Evolutionary conservation across 1,140 invertebrate species (phyloP), one percentile per base, ranked within the genome.

Genomic region (Chironomus tepperi): DNA sequence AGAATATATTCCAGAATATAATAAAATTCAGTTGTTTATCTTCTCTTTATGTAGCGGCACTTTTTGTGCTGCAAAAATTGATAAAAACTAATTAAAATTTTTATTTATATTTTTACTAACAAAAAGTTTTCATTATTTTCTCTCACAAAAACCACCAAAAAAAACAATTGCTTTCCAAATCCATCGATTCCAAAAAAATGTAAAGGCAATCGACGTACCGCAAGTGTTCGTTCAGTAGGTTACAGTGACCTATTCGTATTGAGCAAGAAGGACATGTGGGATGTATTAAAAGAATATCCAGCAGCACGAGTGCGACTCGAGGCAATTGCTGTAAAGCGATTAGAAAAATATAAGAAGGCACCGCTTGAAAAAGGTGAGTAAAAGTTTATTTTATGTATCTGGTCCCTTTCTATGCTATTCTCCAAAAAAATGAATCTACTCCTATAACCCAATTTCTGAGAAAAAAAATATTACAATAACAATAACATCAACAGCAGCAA

Each of bases 261-360:
- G 73, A 96, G 94, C 81, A 99, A 99, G 88, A 96, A 97, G 85
- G 97, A 98, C 85, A 95, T 99, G 91, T 99, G 97, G 97, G 97
- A 99, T 83, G 97, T 99, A 34, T 87, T 99, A 73, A 98, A 98
- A 85, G 96, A 99, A 83, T 98, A 98, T 86, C 97, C 97, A 3
- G 94, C 96, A 2, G 97, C 97, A 24, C 87, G 97, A 79, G 94
- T 98, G 9, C 88, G 96, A 76, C 87, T 98, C n/a, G 97, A 98
- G 85, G 93, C 96, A 18, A 98, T 98, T 78, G 97, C 97, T 67
- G 95, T 97, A 77, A 98, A 98, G 85, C 89, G 96, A 81, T 87
- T 98, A 77, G 94, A 97, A 85, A 97, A 97, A 83, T 97, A 97
- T 84, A 96, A 96, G 83, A 93, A 93, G 82, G 93, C 93, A 74